These are phyloP conservation scores for Globodera ellingtonae DNA, from an alignment of 1,140 invertebrate genomes.

Conservation along the genomic window DNA sequence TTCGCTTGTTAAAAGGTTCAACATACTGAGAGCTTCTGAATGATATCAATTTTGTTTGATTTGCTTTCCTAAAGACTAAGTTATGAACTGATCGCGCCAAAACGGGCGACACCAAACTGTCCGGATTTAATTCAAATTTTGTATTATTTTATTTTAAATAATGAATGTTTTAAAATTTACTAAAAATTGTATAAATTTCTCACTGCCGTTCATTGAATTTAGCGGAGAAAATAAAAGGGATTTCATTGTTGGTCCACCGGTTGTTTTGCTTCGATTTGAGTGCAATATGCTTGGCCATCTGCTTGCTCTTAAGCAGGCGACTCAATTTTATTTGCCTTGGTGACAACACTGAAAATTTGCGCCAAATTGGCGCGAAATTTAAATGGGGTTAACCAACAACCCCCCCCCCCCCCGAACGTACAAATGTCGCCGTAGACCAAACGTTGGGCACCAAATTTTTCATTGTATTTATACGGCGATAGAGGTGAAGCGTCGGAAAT, in stretches of 20 bases:
- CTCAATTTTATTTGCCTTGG: slow-evolving; percentile 33
- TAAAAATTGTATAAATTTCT: neutral
- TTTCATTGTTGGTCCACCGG: slow-evolving; percentile 35
- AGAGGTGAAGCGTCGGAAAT: neutral
- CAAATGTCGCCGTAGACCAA: slow-evolving; percentile 26
- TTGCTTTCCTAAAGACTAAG: too few species aligned
- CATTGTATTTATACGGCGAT: slow-evolving; percentile 27
- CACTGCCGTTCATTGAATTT: slow-evolving; percentile 40
- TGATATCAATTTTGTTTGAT: too few species aligned
- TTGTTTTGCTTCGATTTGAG: slow-evolving; percentile 36
- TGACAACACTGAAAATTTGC: slow-evolving; percentile 24
- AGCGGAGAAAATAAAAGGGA: slow-evolving; percentile 34
- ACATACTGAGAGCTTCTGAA: too few species aligned
- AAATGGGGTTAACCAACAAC: neutral
- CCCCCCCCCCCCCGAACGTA: neutral
- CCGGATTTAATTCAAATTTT: too few species aligned
- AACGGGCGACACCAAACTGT: too few species aligned
- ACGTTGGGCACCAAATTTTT: slow-evolving; percentile 2
- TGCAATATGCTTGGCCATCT: slow-evolving; percentile 32
- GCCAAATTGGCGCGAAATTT: neutral
- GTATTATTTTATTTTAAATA: too few species aligned
- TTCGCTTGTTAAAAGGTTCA: too few species aligned
- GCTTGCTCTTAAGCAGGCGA: neutral
- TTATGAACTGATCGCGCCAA: too few species aligned
- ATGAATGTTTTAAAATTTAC: too few species aligned